Evolutionary conservation across 2,113 vertebrate genomes (phyloP), one percentile per base, ranked within the genome.

Genomic region (Cariama cristata): DNA sequence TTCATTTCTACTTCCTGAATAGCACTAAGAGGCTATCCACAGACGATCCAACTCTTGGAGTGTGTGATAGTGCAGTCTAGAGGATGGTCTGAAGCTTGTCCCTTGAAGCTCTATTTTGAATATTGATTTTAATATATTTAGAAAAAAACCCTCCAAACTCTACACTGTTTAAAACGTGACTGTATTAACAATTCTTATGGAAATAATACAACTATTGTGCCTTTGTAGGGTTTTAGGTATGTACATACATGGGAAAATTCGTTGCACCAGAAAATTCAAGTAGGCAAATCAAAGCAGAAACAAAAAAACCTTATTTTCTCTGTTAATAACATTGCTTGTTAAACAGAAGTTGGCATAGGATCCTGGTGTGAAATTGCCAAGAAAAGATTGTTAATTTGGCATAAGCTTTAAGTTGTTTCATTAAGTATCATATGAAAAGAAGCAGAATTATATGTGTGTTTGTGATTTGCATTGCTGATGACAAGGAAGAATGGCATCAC

Each of bases 291-390:
- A 91, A 97, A 97, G 84, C 73, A 88, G 87, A 93, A 96, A 66
- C 42, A 84, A 95, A 93, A 83, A 84, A 85, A 2, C 58, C n/a
- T 74, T 94, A 88, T 96, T 96, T 96, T 95, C 86, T 91, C 42
- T 87, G 80, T 86, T 96, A 97, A 96, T 94, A 96, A 40, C 58
- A 5, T 60, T 94, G 84, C 86, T 97, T 95, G 49, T 95, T 97
- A 96, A 96, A 96, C 86, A 96, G 81, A 95, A 97, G 87, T 96
- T 97, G 95, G 96, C 95, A 87, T 62, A 33, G 84, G 73, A 85
- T 85, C 53, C 50, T 4, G 1, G 80, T 77, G 87, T 93, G 89
- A 95, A 96, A 90, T 87, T 96, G 89, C 93, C 91, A 94, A 91
- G 80, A 90, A 96, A 94, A 87, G 80, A 90, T 94, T 87, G 84